Base-by-base conservation (phyloP, 2,113 vertebrate genomes). In the Thunnus thynnus region DNA sequence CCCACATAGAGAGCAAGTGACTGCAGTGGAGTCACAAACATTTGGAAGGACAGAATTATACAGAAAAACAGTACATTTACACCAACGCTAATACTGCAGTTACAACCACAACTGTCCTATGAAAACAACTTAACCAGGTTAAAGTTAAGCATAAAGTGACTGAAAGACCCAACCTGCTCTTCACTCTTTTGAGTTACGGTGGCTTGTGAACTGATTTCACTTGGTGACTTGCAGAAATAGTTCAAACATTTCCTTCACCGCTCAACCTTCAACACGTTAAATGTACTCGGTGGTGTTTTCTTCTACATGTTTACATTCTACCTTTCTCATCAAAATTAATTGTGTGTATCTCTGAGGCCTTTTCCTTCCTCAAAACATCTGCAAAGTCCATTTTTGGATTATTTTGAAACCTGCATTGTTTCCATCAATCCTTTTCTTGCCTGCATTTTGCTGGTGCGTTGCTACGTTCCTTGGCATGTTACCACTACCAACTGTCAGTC, bases 21-120 rank as follows among this genome's bases (percentile, higher is more conserved):
- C 77, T 72, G 84, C 75, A 63, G 70, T 64, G 73, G 83, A 79
- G 86, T 66, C 83, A 86, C 80, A 57, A 62, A 85, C 68, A 78
- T 80, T n/a, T 82, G 69, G 79, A 82, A 88, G 82, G 84, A 89
- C 83, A 89, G 70, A 75, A 54, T 72, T 22, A 27, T 44, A 83
- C 56, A 83, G 47, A 86, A 58, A 67, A 48, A 66, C 5, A 14
- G 70, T 20, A 48, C 60, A 81, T 63, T 83, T 68, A 74, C 56
- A 68, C 11, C 56, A 72, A 86, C 64, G 20, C 52, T 18, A 3
- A 52, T n/a, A 48, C 65, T 54, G 68, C 52, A 46, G 47, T 68
- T 32, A 63, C 46, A 79, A 5, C 27, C 54, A 64, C 44, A 36
- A 11, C 8, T 11, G 9, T 55, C 5, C 17, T 6, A 1, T 20